Evolutionary conservation across 2,888 invertebrate species (phyloP).

Genomic region (Timema cristinae): DNA sequence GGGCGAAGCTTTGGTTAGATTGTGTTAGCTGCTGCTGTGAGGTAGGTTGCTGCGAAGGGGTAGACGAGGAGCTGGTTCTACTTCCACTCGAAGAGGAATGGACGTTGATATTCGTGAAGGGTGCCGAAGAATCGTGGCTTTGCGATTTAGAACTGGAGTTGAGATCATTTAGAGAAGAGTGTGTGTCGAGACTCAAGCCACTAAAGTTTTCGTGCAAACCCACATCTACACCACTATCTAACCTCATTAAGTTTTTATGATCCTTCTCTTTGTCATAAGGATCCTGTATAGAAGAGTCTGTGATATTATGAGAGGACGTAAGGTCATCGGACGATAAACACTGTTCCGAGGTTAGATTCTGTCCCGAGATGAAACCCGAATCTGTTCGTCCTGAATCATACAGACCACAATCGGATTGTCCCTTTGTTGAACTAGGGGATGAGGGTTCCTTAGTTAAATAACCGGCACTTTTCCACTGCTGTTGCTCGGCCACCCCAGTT

Average conservation of each 20-base stretch:
- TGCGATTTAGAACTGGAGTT: conserved; percentile 26
- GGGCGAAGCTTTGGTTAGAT: conserved; percentile 17
- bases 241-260: conserved; percentile 46
- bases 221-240: conserved; percentile 64
- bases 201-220: conserved; percentile 60
- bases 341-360: conserved; percentile 40
- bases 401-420: conserved; percentile 29
- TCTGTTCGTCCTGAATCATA: conserved; percentile 41
- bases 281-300: conserved; percentile 34
- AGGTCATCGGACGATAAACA: conserved; percentile 33
- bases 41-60: not conserved
- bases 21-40: conserved; percentile 1
- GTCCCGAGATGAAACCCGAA: conserved; percentile 50
- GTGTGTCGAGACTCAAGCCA: conserved; percentile 48
- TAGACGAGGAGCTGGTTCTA: not conserved
- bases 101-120: conserved; percentile 18
- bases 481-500: conserved; percentile 18
- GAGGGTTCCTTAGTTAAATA: conserved; percentile 20
- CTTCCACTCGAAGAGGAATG: conserved; percentile 18
- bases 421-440: conserved; percentile 28
- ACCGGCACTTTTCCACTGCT: conserved; percentile 20
- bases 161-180: conserved; percentile 31
- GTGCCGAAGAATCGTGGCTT: conserved; percentile 6
- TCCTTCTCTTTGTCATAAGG: conserved; percentile 30
- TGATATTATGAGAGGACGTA: conserved; percentile 28